Evolutionary conservation across 1,140 invertebrate genomes (phyloP), one percentile per base, ranked within the genome.

Genomic region (Drosophila sp.): DNA sequence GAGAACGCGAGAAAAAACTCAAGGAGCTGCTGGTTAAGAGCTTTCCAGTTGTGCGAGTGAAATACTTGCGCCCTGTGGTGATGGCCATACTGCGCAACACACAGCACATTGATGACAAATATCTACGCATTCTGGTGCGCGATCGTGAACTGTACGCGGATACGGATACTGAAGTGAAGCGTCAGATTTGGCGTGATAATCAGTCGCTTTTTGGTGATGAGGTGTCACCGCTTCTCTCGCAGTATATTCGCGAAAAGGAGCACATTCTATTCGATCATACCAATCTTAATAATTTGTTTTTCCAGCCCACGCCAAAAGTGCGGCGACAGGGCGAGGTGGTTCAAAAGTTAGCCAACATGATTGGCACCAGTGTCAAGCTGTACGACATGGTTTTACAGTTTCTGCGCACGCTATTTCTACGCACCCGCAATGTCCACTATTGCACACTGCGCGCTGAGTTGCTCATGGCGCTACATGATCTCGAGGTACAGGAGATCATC

Each of bases 381-480:
- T 99, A 99, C 93, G 98, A 99, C 79, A 99, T 99, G 97, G 97
- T 99, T 7, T 92, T 99, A 43, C 98, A 99, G 90, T 99, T 99
- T 93, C 93, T 99, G 45, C 93, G 98, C 57, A 99, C 98, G 2
- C 92, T 99, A 29, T 99, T 99, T 93, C 92, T 99, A 16, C 94
- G 97, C 45, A 99, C 98, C 18, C 95, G 97, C 80, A 99, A 99
- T 93, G 96, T 98, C 41, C 98, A 99, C 92, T 99, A 99, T 92
- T 99, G 98, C 92, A 99, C 98, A 1, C 92, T 99, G 21, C 94
- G 98, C 87, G 97, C 98, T 0, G 98, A 99, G 92, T 92, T 99
- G 27, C 92, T 99, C 2, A 99, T 99, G 98, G 97, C 97, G 0
- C 92, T 99, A 8, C 98, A 99, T 92, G 98, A 99, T 92, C 93